Conservation (phyloP, 1,140 invertebrate species). For the Globodera rostochiensis region DNA sequence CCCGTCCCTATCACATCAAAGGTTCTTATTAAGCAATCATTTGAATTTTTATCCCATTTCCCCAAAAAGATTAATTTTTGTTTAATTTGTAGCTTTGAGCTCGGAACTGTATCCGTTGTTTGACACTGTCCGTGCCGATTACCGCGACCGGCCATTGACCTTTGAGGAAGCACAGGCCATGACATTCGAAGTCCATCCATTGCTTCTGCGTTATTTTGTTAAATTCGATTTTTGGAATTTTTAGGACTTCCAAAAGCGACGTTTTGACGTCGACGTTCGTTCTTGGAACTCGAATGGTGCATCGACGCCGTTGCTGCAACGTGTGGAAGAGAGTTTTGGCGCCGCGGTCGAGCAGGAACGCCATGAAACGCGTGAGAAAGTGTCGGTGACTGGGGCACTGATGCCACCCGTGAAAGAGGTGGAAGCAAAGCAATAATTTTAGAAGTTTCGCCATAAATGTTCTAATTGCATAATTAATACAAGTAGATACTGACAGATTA, state of each 20-base stretch:
- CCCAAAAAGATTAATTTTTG: no score
- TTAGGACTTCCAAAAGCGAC: conserved; percentile 1
- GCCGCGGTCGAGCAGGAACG: neutral
- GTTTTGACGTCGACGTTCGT: conserved; percentile 5
- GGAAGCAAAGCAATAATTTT: no score
- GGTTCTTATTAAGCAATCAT: neutral
- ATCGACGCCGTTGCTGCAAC: neutral
- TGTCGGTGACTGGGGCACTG: neutral
- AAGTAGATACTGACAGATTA: no score
- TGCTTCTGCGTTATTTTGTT: neutral
- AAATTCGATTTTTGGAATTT: neutral
- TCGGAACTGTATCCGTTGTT: conserved; percentile 10
- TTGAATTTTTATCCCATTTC: neutral
- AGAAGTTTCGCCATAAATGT: no score
- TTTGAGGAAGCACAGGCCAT: conserved; percentile 24
- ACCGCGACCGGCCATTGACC: conserved; percentile 24
- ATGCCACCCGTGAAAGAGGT: neutral
- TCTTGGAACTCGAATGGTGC: neutral
- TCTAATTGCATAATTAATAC: no score
- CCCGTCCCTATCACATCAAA: neutral
- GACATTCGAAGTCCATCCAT: conserved; percentile 1
- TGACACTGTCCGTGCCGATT: conserved; percentile 15
- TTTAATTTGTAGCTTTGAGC: neutral
- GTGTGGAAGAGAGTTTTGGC: neutral
- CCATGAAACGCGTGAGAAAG: neutral